Percentiles rank a stretch among this genome's conserved stretches.
These are phyloP conservation scores for Rhadina sibilatrix DNA, from an alignment of 2,113 vertebrate species.

Conservation along the genomic window DNA sequence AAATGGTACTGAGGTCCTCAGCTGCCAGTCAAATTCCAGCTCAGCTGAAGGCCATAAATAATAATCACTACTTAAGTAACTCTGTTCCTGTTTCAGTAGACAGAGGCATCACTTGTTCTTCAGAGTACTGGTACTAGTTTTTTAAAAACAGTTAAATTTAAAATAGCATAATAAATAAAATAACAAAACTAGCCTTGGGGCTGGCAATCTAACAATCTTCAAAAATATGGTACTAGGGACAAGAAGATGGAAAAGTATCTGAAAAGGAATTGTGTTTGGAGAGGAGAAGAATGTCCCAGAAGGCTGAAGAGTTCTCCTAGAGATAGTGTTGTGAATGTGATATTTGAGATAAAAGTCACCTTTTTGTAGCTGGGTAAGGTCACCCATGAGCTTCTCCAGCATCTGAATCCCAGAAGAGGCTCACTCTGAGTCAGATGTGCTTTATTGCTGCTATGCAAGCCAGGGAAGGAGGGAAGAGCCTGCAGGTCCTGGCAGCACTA, in stretches of 20 bases:
- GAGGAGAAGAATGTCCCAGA: background rate
- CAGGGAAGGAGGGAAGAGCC: background rate
- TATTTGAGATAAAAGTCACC: background rate
- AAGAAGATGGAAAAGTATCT: background rate
- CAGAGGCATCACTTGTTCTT: background rate
- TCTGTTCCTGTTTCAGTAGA: background rate
- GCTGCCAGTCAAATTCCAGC: background rate
- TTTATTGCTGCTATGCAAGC: background rate
- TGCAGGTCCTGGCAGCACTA: background rate
- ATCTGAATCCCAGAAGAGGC: background rate
- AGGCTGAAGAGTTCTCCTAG: background rate
- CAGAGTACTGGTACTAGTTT: background rate
- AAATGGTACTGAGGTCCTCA: background rate
- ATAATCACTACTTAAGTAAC: background rate
- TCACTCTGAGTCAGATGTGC: background rate
- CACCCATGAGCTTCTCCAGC: background rate
- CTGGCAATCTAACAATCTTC: background rate
- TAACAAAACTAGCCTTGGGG: background rate
- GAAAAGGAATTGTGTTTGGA: background rate
- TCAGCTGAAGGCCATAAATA: background rate
- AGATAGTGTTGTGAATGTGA: background rate
- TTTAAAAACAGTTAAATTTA: background rate
- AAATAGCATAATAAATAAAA: background rate
- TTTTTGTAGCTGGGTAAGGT: background rate
- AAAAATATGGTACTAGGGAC: fast-evolving